phyloP scores from a whole-genome alignment of 2,113 vertebrate species.

The Lasiurus borealis region DNA sequence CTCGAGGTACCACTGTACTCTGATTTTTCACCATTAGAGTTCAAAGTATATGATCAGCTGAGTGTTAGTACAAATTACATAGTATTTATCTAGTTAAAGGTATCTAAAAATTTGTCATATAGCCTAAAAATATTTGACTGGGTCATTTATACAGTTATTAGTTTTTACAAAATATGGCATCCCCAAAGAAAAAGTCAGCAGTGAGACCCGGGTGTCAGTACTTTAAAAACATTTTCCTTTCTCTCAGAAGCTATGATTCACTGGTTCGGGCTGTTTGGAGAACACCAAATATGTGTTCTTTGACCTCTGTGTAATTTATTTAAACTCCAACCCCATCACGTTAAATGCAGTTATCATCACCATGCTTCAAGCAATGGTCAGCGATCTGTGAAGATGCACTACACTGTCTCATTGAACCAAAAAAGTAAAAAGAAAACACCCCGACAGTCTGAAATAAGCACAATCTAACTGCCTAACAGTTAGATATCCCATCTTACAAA shows the following conservation, averaged over 20 bases:
- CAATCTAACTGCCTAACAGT: slow-evolving; percentile 38
- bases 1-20: no score
- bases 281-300: slow-evolving; percentile 35
- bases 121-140: neutral
- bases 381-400: slow-evolving; percentile 48
- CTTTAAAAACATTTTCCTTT: neutral
- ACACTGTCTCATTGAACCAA: slow-evolving; percentile 64
- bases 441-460: slow-evolving; percentile 37
- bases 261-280: neutral
- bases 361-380: neutral
- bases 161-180: neutral
- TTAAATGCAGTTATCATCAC: slow-evolving; percentile 45
- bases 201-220: neutral
- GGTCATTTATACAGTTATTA: neutral
- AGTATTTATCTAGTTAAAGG: slow-evolving; percentile 46
- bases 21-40: slow-evolving; percentile 37
- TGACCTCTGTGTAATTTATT: slow-evolving; percentile 63
- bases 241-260: neutral
- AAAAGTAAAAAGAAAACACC: neutral
- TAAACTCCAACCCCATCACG: slow-evolving; percentile 70
- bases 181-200: neutral
- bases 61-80: neutral
- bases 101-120: neutral
- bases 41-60: neutral
- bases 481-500: slow-evolving; percentile 40